Percentiles rank a stretch among this genome's conserved stretches.
phyloP scores from a whole-genome alignment of 2,797 vertebrate species.

The Ctenosaura bakeri region DNA sequence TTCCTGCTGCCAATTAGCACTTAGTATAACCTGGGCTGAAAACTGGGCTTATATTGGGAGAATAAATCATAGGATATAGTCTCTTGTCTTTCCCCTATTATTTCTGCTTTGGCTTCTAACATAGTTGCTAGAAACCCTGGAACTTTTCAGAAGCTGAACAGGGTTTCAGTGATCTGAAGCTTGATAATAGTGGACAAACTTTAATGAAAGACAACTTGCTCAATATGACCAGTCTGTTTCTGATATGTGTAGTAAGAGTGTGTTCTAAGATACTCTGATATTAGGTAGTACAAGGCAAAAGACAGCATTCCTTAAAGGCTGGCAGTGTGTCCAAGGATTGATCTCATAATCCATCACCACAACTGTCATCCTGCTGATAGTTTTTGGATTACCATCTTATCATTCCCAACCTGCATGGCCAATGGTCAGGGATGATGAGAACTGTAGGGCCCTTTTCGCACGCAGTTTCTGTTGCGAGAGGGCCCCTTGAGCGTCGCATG shows the following conservation, averaged over 20 bases:
- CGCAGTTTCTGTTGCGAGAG: no score
- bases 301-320: not conserved
- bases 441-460: no score
- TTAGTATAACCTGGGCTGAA: constrained; percentile 7
- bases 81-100: not conserved
- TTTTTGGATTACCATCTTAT: not conserved
- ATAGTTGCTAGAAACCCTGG: not conserved
- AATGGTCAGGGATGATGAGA: not conserved
- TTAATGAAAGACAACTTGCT: not conserved
- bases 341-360: not conserved
- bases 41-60: not conserved
- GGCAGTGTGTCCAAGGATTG: not conserved
- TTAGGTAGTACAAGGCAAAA: not conserved
- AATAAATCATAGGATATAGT: not conserved
- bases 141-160: not conserved
- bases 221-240: not conserved
- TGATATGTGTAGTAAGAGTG: not conserved
- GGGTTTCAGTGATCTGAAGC: not conserved
- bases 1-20: constrained; percentile 53
- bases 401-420: not conserved
- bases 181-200: not conserved
- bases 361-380: not conserved
- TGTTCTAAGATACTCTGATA: not conserved
- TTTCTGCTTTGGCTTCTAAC: not conserved
- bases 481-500: no score